phyloP scores from a whole-genome alignment of 2,113 vertebrate species.

The Platichthys stellatus region DNA sequence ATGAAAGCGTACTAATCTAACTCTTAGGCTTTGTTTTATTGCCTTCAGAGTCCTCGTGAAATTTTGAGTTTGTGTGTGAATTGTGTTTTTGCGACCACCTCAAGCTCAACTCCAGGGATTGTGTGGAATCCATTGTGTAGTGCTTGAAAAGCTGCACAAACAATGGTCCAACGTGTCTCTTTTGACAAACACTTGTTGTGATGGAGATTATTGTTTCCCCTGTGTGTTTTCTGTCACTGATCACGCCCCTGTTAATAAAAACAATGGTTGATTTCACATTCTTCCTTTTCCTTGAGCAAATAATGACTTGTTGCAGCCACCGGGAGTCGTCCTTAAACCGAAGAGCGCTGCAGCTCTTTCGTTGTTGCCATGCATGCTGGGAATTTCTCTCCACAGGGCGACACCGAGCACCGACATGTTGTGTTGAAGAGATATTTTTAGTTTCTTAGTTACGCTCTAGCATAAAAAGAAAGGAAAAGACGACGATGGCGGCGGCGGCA shows the following conservation, averaged over 20 bases:
- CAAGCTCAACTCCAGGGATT: not conserved
- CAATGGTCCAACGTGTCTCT: not conserved
- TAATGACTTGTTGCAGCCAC: constrained; percentile 43
- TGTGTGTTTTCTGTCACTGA: not conserved
- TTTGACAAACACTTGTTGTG: not conserved
- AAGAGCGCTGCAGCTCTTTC: constrained; percentile 52
- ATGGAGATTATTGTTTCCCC: constrained; percentile 12
- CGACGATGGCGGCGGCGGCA: not conserved
- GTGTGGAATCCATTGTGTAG: not conserved
- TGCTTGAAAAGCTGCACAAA: not conserved
- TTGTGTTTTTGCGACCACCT: too few species aligned
- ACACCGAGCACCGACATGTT: constrained; percentile 58
- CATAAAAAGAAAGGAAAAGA: constrained; percentile 8
- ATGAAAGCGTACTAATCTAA: too few species aligned
- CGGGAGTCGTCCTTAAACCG: constrained; percentile 41
- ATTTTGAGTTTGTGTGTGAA: too few species aligned
- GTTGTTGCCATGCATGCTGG: constrained; percentile 65
- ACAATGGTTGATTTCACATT: constrained; percentile 40
- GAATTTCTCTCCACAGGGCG: constrained; percentile 60
- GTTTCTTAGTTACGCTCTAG: constrained; percentile 51
- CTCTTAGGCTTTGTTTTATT: too few species aligned
- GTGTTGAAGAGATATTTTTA: constrained; percentile 63
- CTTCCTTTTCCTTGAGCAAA: constrained; percentile 46
- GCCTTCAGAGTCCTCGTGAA: too few species aligned
- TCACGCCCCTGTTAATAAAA: constrained; percentile 14